A percentile compares a stretch with the other conserved stretches of the same genome.
Conservation (phyloP, 2,797 vertebrate species). For the Coregonus sp. region DNA sequence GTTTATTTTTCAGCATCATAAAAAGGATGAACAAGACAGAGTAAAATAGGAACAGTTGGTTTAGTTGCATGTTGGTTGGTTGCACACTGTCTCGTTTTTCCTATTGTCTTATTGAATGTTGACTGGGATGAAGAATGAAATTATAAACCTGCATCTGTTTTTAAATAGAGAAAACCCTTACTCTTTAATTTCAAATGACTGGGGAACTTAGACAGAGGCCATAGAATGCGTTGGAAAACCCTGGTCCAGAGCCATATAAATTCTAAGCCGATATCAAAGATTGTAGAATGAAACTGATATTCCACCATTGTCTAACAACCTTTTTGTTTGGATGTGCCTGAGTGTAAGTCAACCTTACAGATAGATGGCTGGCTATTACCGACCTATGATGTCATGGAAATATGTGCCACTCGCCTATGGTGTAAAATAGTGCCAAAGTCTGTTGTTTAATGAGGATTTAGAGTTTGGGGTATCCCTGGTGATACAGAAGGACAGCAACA, state of each 20-base stretch:
- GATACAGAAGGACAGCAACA: slow-evolving; percentile 23
- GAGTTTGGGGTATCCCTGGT: slow-evolving; percentile 42
- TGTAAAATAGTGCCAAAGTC: slow-evolving; percentile 40
- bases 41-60: not conserved
- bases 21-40: not conserved
- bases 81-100: not conserved
- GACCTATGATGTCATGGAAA: slow-evolving; percentile 34
- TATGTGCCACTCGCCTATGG: not conserved
- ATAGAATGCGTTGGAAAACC: not conserved
- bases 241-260: not conserved
- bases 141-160: not conserved
- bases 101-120: not conserved
- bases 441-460: slow-evolving; percentile 38
- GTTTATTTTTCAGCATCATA: not conserved
- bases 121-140: not conserved
- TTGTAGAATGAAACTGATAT: not conserved
- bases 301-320: not conserved
- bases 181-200: not conserved
- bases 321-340: not conserved
- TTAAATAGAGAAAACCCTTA: not conserved
- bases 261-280: not conserved
- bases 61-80: not conserved
- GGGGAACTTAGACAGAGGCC: not conserved
- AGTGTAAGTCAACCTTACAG: not conserved
- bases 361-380: not conserved